These are phyloP conservation scores for Oreotrochilus melanogaster DNA, from an alignment of 2,113 vertebrate species.

Conservation along the genomic window DNA sequence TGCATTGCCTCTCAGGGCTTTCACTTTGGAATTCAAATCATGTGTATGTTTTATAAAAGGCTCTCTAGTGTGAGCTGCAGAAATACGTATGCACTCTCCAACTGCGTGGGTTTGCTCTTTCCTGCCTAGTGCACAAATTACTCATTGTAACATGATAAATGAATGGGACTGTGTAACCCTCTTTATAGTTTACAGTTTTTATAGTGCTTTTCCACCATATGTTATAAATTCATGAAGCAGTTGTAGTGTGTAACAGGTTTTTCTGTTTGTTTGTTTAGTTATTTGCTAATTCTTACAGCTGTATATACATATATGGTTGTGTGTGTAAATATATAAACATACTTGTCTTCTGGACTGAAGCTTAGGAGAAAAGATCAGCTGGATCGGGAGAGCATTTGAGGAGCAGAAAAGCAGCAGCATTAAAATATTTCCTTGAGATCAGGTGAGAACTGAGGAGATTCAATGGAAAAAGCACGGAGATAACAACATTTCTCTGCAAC, in stretches of 20 bases:
- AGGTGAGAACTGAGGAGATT: background rate
- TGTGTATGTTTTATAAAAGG: slow-evolving; percentile 72
- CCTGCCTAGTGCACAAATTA: slow-evolving; percentile 70
- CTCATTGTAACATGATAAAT: slow-evolving; percentile 75
- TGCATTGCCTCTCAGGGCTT: slow-evolving; percentile 11
- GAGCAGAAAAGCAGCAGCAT: slow-evolving; percentile 27
- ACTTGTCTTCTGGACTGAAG: slow-evolving; percentile 7
- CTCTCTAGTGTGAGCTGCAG: slow-evolving; percentile 70
- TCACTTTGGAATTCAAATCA: slow-evolving; percentile 73
- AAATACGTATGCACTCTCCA: slow-evolving; percentile 69
- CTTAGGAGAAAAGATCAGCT: background rate
- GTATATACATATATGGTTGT: background rate
- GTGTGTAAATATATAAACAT: background rate
- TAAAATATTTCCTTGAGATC: background rate
- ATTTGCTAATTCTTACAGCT: slow-evolving; percentile 57
- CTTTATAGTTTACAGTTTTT: slow-evolving; percentile 67
- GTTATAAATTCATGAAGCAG: slow-evolving; percentile 67
- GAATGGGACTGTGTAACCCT: slow-evolving; percentile 54
- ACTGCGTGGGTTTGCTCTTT: slow-evolving; percentile 63
- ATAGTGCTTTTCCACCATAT: slow-evolving; percentile 53
- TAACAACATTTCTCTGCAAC: slow-evolving; percentile 10
- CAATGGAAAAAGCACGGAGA: background rate
- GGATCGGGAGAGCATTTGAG: background rate
- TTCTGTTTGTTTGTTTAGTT: slow-evolving; percentile 64
- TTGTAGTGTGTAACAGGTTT: slow-evolving; percentile 58